Base-by-base conservation (phyloP, 2,113 vertebrate genomes). In the Oreochromis tanganicae region DNA sequence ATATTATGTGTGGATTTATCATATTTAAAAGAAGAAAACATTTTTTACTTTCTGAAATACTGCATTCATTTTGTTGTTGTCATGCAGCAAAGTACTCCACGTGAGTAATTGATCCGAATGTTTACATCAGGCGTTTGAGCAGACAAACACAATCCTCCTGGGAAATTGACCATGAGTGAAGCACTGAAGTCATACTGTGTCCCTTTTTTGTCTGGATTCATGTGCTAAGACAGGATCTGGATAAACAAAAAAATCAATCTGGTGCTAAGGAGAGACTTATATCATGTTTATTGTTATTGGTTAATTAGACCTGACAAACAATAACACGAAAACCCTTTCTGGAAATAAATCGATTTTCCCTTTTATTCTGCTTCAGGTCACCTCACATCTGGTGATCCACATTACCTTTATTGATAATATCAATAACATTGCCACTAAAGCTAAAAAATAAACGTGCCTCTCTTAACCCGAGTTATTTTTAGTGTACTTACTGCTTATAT, bases 41-140 rank as follows among this genome's bases (percentile, higher is more conserved):
- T 27, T 11, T 73, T 7, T 8, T 46, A 48, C 9, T 73, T 27
- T 48, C 68, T 48, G 1, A 29, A 75, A 48, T 29, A 48, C 41
- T 73, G 12, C 36, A 43, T 46, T 46, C 41, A 48, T 75, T 75
- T 48, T 48, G 41, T 75, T 48, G 41, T 48, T 48, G 68, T 17
- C 21, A 0, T 17, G 41, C 68, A 48, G 9, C 21, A 75, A 75
- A 0, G 0, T 48, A 4, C 43, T 29, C 43, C 71, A 75, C 3
- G 24, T 5, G 9, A 75, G 14, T 48, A 75, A 75, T 17, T 4
- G 68, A 75, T 48, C 21, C 1, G 5, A 7, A 75, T 7, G 0
- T 29, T 48, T 75, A 48, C 24, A 75, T 75, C 68, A 48, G 4
- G 41, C 29, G 68, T 75, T 75, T 1, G 3, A 75, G 68, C 68